phyloP scores from a whole-genome alignment of 2,888 invertebrate species.

The Tromatobia lineatoria region DNA sequence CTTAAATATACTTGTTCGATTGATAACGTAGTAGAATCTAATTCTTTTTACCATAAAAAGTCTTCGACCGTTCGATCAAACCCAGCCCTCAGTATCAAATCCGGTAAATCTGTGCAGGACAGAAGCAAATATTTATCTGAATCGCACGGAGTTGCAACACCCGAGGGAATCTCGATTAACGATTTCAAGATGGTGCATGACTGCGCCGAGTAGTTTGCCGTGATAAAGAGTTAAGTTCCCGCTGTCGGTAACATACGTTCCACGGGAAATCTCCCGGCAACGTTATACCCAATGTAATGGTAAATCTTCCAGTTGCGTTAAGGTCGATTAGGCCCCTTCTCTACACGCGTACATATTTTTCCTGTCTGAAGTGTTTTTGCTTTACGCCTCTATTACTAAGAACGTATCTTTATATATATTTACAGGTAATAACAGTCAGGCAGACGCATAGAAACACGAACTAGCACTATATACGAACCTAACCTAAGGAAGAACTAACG shows the following conservation, averaged over 20 bases:
- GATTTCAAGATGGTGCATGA: constrained; percentile 14
- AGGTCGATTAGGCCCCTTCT: constrained; percentile 30
- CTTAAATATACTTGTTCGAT: too few relatives aligned
- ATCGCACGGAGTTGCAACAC: not conserved
- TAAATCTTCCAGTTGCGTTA: constrained; percentile 23
- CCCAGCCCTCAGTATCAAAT: too few relatives aligned
- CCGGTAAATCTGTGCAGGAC: too few relatives aligned
- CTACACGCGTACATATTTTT: constrained; percentile 15
- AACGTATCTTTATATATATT: constrained; percentile 47
- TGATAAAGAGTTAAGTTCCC: not conserved
- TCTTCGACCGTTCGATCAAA: too few relatives aligned
- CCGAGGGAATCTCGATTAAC: not conserved
- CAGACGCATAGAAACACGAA: not conserved
- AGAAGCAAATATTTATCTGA: too few relatives aligned
- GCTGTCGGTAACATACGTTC: not conserved
- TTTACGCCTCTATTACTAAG: constrained; percentile 13
- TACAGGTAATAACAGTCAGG: constrained; percentile 47
- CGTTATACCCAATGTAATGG: constrained; percentile 21
- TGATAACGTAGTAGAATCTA: too few relatives aligned
- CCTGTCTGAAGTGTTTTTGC: constrained; percentile 4
- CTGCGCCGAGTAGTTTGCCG: not conserved
- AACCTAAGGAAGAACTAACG: not conserved
- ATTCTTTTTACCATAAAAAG: too few relatives aligned
- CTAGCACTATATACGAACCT: not conserved
- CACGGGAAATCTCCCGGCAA: not conserved